Conservation (phyloP, 2,113 vertebrate genomes). For the Syngnathus floridae region DNA sequence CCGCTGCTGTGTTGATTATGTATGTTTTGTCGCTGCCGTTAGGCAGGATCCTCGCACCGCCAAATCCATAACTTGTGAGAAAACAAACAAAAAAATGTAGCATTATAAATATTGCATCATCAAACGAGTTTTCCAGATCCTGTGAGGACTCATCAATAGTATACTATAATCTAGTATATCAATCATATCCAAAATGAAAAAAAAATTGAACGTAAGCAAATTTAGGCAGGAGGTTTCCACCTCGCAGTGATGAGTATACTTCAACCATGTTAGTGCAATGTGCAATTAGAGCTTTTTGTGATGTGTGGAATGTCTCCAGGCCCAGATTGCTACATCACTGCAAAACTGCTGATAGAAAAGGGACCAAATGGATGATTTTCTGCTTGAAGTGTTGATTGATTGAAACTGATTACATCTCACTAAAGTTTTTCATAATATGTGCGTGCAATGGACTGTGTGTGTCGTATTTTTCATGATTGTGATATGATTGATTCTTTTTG, state of each 20-base stretch:
- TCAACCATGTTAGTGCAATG: slow-evolving; percentile 8
- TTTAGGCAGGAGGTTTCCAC: too few relatives aligned
- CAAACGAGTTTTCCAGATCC: too few relatives aligned
- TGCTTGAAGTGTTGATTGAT: slow-evolving; percentile 52
- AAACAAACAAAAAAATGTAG: too few relatives aligned
- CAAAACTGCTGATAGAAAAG: slow-evolving; percentile 48
- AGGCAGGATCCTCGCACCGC: too few relatives aligned
- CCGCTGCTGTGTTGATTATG: too few relatives aligned
- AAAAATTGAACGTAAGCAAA: too few relatives aligned
- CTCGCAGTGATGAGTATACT: not conserved
- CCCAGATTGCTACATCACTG: slow-evolving; percentile 50
- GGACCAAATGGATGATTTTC: slow-evolving; percentile 57
- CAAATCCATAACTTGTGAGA: too few relatives aligned
- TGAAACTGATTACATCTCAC: slow-evolving; percentile 58
- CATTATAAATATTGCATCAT: too few relatives aligned
- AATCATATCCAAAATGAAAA: too few relatives aligned
- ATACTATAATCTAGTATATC: too few relatives aligned
- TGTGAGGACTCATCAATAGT: too few relatives aligned
- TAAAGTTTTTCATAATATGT: slow-evolving; percentile 39
- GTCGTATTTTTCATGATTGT: slow-evolving; percentile 1
- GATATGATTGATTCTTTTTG: slow-evolving; percentile 1
- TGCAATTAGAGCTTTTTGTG: slow-evolving; percentile 64
- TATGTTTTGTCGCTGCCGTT: too few relatives aligned
- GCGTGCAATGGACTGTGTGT: not conserved
- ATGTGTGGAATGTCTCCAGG: slow-evolving; percentile 44